These are phyloP conservation scores for Fulmarus glacialis DNA, from an alignment of 2,113 vertebrate species.

Conservation along the genomic window DNA sequence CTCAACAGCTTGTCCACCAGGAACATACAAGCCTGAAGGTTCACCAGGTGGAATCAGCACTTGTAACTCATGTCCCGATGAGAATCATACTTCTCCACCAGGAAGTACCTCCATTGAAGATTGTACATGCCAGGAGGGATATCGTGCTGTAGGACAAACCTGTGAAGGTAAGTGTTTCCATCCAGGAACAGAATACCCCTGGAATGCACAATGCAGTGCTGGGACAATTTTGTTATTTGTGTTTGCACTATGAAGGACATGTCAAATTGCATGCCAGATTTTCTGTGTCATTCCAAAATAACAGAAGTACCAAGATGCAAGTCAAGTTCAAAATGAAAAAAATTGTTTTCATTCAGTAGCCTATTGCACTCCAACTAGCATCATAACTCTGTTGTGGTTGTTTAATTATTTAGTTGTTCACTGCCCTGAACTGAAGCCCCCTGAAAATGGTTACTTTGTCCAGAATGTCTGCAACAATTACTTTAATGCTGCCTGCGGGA, in stretches of 20 bases:
- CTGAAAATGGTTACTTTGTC: conserved; percentile 92
- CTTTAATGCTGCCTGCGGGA: conserved; percentile 92
- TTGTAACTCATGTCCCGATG: conserved; percentile 85
- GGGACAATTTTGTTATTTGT: background rate
- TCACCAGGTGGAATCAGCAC: conserved; percentile 88
- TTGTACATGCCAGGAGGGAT: conserved; percentile 88
- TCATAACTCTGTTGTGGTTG: background rate
- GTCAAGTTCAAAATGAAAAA: background rate
- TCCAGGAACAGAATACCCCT: background rate
- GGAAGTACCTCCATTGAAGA: conserved; percentile 88
- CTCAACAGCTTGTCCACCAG: conserved; percentile 88
- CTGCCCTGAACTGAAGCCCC: conserved; percentile 86
- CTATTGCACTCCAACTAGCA: background rate
- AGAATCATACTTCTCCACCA: conserved; percentile 87
- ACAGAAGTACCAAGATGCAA: background rate
- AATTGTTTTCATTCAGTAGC: background rate
- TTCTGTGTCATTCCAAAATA: background rate
- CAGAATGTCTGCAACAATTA: conserved; percentile 94
- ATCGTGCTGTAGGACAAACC: conserved; percentile 76
- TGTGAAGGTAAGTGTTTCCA: conserved; percentile 82
- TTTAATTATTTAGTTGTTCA: conserved; percentile 81
- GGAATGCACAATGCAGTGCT: background rate
- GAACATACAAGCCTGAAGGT: conserved; percentile 92
- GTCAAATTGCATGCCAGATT: background rate
- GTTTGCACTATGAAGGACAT: background rate